These are phyloP conservation scores for Sardina pilchardus DNA, from an alignment of 2,113 vertebrate species.

Conservation along the genomic window DNA sequence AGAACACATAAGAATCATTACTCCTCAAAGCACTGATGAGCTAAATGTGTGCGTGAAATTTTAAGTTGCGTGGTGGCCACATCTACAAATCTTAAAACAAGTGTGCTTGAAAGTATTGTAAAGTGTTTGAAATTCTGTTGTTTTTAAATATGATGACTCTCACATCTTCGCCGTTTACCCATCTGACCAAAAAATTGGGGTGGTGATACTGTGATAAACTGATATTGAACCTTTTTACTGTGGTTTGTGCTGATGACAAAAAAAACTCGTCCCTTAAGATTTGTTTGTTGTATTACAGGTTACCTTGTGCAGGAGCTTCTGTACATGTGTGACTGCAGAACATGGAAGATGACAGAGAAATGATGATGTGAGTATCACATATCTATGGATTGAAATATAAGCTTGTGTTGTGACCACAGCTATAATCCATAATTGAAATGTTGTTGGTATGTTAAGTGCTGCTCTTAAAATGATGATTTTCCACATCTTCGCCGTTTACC, in stretches of 20 bases:
- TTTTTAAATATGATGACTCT: conserved; percentile 27
- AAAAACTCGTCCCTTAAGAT: no score
- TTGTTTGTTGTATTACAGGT: background rate
- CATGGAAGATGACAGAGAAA: background rate
- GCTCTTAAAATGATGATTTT: conserved; percentile 54
- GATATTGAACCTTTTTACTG: conserved; percentile 24
- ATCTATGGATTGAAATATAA: no score
- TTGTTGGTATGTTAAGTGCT: no score
- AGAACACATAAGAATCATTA: no score
- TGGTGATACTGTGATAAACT: conserved; percentile 55
- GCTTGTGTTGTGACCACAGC: no score
- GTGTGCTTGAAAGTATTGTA: no score
- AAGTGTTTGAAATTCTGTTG: no score
- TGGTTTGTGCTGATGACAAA: background rate
- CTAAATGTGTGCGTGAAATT: no score
- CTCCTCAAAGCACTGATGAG: no score
- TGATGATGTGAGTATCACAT: background rate
- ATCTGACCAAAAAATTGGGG: conserved; percentile 48
- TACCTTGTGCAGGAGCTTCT: background rate
- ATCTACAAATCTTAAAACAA: no score
- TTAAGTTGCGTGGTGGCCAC: no score
- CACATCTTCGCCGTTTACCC: conserved; percentile 59
- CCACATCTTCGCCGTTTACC: conserved; percentile 58
- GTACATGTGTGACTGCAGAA: background rate
- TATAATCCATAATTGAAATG: no score